A percentile compares a stretch with the other conserved stretches of the same genome.
Conservation (phyloP, 2,888 invertebrate genomes). For the Slavum lentiscoides region DNA sequence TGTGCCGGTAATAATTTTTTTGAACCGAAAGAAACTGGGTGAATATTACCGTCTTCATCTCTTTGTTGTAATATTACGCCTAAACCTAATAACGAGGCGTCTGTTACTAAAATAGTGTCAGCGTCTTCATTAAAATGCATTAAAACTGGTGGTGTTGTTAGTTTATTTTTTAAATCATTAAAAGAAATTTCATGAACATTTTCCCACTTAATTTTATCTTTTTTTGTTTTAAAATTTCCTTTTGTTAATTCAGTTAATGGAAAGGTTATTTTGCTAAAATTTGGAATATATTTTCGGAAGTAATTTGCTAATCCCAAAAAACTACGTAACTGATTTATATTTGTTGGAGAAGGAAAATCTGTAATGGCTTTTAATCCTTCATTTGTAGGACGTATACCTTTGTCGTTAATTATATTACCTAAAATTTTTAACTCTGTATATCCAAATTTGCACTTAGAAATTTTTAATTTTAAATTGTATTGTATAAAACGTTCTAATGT, state of each 20-base stretch:
- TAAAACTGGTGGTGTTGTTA: neutral
- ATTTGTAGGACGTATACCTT: neutral
- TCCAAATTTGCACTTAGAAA: neutral
- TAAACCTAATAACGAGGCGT: neutral
- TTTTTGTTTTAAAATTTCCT: neutral
- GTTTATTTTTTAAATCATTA: neutral
- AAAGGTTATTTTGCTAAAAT: neutral
- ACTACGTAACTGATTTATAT: neutral
- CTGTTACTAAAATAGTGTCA: neutral
- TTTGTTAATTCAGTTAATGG: neutral
- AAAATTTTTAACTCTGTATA: conserved; percentile 1
- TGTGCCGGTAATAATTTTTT: neutral
- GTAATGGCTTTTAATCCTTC: neutral
- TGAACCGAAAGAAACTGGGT: neutral
- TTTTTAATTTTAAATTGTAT: too few relatives aligned
- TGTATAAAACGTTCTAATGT: too few relatives aligned
- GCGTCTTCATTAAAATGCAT: neutral
- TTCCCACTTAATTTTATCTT: neutral
- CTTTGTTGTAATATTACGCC: neutral
- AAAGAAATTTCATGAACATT: neutral
- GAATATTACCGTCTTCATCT: neutral
- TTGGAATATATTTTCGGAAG: neutral
- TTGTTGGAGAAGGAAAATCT: neutral
- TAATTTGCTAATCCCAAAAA: neutral
- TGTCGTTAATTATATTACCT: neutral